Base-by-base conservation (phyloP, 2,888 invertebrate species). In the Ochropacha duplaris region DNA sequence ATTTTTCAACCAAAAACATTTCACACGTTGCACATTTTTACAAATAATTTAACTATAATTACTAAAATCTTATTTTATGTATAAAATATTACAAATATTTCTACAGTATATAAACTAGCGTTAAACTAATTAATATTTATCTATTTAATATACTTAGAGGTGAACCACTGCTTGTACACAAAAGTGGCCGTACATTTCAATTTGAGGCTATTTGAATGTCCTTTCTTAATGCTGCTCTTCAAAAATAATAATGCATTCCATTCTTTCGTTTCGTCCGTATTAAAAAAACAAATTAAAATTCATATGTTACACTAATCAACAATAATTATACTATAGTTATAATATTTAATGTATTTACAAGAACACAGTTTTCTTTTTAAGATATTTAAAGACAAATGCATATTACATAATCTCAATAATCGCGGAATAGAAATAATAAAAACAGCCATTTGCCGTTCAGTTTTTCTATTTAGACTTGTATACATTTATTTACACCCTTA, bases 81-180 rank as follows among this genome's bases (percentile, higher is more conserved):
- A 68, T 59, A 67, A 69, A 69, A 61, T 54, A 54, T 57, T 68
- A 63, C 57, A 65, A 67, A 66, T 50, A 56, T 44, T 3, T 9
- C 68, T 72, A 65, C 60, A 65, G 62, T 66, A 68, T 51, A 51
- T 16, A 28, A 51, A 16, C 51, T 51, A 51, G 51, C 51, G 28
- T 51, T 31, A 51, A n/a, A 51, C 51, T 28, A 51, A 31, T 28
- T 28, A 28, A 9, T 19, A 19, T 44, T 19, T 19, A 44, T 19
- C 19, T 44, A 44, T 44, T 44, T 19, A 19, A 44, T 44, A 44
- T 19, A 44, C n/a, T n/a, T 44, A 44, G 19, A 44, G 16, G 44
- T 44, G 14, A 36, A 16, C 39, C 39, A 16, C 34, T 34, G 34
- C 14, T 36, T n/a, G 14, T n/a, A 36, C 36, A 36, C 44, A 44